These are phyloP conservation scores for Limnephilus rhombicus DNA, from an alignment of 2,888 invertebrate genomes.

Conservation along the genomic window DNA sequence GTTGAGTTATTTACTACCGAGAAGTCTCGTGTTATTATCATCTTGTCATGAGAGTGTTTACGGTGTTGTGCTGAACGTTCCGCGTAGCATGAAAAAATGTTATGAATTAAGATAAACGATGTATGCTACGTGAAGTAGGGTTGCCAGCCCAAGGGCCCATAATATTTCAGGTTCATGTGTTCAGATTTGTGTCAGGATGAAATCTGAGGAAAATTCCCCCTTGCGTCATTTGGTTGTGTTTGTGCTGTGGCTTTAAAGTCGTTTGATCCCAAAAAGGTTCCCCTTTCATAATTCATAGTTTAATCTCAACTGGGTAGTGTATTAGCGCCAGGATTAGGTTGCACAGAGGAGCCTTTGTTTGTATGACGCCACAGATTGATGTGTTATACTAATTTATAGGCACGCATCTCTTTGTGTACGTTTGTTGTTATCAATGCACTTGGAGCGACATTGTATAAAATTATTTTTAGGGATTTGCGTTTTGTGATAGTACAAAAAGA, in stretches of 20 bases:
- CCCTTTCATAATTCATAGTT: neutral
- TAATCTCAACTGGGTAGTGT: neutral
- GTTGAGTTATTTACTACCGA: too few species aligned
- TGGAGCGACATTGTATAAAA: too few species aligned
- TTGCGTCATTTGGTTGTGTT: neutral
- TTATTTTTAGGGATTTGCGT: too few species aligned
- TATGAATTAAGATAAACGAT: neutral
- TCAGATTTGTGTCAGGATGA: neutral
- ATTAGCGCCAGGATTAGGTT: neutral
- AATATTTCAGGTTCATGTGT: neutral
- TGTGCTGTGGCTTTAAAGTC: neutral
- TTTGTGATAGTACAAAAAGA: too few species aligned
- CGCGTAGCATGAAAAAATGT: neutral
- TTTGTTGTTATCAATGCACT: neutral
- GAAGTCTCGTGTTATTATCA: neutral
- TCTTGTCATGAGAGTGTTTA: neutral
- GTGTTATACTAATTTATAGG: neutral
- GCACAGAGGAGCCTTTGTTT: neutral
- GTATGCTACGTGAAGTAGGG: neutral
- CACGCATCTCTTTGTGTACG: neutral
- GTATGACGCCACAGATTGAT: neutral
- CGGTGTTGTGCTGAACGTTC: neutral
- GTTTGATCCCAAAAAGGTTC: neutral
- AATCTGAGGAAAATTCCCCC: neutral
- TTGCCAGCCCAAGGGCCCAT: neutral